These are phyloP conservation scores for Panagrolaimus sp. DNA, from an alignment of 1,140 invertebrate species.

Conservation along the genomic window DNA sequence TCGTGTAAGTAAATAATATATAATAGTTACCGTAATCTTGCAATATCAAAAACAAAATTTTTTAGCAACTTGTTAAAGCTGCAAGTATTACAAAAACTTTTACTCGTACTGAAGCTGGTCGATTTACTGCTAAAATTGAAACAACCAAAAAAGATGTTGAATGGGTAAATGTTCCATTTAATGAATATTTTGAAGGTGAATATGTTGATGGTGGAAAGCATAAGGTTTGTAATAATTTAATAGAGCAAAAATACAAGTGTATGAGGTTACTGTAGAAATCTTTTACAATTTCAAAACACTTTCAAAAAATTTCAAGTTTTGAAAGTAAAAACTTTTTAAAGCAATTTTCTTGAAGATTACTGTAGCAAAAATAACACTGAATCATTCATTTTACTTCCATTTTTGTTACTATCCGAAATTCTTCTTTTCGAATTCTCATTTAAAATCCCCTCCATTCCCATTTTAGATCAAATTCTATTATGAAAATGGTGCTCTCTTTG, in stretches of 20 bases:
- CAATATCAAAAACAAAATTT: background rate
- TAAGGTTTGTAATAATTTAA: constrained; percentile 30
- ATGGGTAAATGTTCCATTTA: constrained; percentile 37
- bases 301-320: too few relatives aligned
- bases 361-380: too few relatives aligned
- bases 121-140: constrained; percentile 38
- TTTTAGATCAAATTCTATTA: constrained; percentile 49
- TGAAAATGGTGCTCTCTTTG: constrained; percentile 12
- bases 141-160: constrained; percentile 46
- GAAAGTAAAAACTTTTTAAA: too few relatives aligned
- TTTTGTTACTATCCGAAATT: too few relatives aligned
- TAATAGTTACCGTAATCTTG: background rate
- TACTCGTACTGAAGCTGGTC: constrained; percentile 14
- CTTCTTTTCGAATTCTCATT: too few relatives aligned
- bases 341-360: too few relatives aligned
- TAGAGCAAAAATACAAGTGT: background rate
- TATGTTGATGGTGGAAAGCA: constrained; percentile 47
- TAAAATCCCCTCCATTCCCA: too few relatives aligned
- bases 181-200: constrained; percentile 42
- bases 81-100: constrained; percentile 24
- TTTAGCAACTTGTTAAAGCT: constrained; percentile 16
- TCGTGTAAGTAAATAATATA: background rate
- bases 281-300: too few relatives aligned
- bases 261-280: too few relatives aligned
- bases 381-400: too few relatives aligned